phyloP scores from a whole-genome alignment of 1,140 invertebrate species.

The Plutomurus gul region DNA sequence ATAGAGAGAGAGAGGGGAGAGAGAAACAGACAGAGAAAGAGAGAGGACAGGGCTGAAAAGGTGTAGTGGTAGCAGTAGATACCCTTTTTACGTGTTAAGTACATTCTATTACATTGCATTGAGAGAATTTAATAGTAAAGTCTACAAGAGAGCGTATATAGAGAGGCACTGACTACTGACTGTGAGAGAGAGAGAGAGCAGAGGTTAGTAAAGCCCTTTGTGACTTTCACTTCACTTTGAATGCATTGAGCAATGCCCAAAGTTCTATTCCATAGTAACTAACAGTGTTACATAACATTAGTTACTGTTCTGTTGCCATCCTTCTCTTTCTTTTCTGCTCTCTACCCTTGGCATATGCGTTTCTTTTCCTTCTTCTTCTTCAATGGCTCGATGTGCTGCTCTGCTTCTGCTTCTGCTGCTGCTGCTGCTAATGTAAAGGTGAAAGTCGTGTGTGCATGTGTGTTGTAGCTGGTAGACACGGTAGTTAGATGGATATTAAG shows the following conservation, averaged over 20 bases:
- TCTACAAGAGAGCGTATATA: not conserved
- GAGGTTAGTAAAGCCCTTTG: not conserved
- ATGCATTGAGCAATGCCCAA: slow-evolving; percentile 12
- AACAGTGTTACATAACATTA: not conserved
- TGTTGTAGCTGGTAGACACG: too few relatives aligned
- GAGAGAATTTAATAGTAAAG: not conserved
- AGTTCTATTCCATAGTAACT: not conserved
- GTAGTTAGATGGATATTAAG: not conserved
- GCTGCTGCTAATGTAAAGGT: too few relatives aligned
- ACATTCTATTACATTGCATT: not conserved
- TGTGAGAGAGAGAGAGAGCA: not conserved
- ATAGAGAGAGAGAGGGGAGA: not conserved
- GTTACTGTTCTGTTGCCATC: not conserved
- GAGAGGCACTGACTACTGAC: not conserved
- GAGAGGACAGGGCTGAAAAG: not conserved
- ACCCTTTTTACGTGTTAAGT: too few relatives aligned
- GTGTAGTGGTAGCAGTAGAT: too few relatives aligned
- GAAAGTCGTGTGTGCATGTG: too few relatives aligned
- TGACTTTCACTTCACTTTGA: not conserved
- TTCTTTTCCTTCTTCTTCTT: too few relatives aligned
- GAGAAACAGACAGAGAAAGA: not conserved
- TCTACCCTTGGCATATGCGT: too few relatives aligned
- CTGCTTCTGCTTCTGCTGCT: too few relatives aligned
- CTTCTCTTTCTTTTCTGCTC: too few relatives aligned
- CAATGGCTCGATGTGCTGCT: too few relatives aligned